Percentiles rank a stretch among this genome's conserved stretches.
Conservation (phyloP, 2,113 vertebrate species). For the Epinephelus lanceolatus region DNA sequence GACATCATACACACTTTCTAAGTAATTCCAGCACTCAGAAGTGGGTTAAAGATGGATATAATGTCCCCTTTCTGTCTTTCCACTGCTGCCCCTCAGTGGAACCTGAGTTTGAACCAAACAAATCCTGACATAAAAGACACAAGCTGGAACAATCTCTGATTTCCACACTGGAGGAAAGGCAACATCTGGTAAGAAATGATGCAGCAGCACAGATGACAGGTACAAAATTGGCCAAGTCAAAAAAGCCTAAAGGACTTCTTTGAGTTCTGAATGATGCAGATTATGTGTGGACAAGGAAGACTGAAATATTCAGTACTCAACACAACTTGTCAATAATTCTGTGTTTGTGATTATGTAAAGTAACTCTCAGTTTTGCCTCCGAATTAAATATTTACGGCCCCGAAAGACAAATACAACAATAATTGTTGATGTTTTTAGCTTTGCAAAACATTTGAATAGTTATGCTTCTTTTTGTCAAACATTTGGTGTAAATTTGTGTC, state of each 20-base stretch:
- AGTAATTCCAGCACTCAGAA: constrained; percentile 11
- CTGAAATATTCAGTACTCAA: constrained; percentile 30
- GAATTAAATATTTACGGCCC: neutral
- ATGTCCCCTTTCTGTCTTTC: neutral
- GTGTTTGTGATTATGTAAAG: constrained; percentile 5
- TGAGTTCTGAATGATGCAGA: constrained; percentile 39
- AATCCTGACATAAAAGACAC: constrained; percentile 40
- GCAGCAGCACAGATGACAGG: constrained; percentile 50
- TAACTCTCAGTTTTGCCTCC: neutral
- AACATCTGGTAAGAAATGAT: constrained; percentile 56
- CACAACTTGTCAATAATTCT: constrained; percentile 19
- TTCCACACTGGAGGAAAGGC: constrained; percentile 42
- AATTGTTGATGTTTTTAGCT: too few relatives aligned
- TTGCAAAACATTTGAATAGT: too few relatives aligned
- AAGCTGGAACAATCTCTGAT: constrained; percentile 43
- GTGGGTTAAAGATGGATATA: neutral
- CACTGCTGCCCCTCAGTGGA: constrained; percentile 16
- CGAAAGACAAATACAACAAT: neutral
- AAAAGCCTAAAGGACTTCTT: constrained; percentile 48
- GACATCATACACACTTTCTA: neutral
- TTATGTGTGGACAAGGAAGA: constrained; percentile 9
- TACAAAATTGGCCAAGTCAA: constrained; percentile 46
- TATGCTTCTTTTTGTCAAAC: neutral
- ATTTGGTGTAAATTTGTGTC: neutral
- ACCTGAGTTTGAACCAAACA: constrained; percentile 45